Evolutionary conservation across 2,888 invertebrate species (phyloP), one percentile per base, ranked within the genome.

Genomic region (Tineola bisselliella): DNA sequence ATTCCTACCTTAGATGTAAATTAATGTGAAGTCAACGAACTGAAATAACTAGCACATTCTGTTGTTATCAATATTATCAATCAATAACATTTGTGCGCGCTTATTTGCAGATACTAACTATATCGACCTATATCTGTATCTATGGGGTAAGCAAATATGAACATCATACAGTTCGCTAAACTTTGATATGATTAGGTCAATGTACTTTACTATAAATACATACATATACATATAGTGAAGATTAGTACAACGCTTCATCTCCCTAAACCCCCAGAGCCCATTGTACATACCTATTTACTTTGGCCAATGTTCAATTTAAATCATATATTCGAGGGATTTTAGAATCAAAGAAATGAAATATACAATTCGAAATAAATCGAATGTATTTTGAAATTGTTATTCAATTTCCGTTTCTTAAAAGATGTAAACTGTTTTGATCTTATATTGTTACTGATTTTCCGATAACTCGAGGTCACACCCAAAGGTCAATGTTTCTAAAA

Each of bases 31-130:
- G 48, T 48, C 48, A 48, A 48, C 48, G 48, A 48, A 48, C 48
- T 17, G 48, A 38, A 38, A 38, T 38, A n/a, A 48, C 48, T 25
- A 25, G 25, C 6, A 25, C 48, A 48, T 17, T 48, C 48, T 48
- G 48, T 13, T 44, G n/a, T 48, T 15, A 48, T 15, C 15, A 48
- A 10, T 48, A 48, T 48, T n/a, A 48, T 8, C 10, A 10, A 48
- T 48, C 48, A 48, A 48, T 48, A 48, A 48, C 15, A 8, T 3
- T 38, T 10, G 3, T 12, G 10, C 10, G 38, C n/a, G 38, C 5
- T 38, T 38, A 38, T 38, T 10, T 48, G 48, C 48, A 48, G 48
- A 48, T 48, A 48, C n/a, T 48, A 48, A 48, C n/a, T 48, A 48
- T 48, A 48, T 48, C 48, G 8, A 48, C 13, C 48, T 48, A 15